Percentiles rank a stretch among this genome's conserved stretches.
phyloP scores from a whole-genome alignment of 2,888 invertebrate species.

The Dyspetes luteomarginatus region DNA sequence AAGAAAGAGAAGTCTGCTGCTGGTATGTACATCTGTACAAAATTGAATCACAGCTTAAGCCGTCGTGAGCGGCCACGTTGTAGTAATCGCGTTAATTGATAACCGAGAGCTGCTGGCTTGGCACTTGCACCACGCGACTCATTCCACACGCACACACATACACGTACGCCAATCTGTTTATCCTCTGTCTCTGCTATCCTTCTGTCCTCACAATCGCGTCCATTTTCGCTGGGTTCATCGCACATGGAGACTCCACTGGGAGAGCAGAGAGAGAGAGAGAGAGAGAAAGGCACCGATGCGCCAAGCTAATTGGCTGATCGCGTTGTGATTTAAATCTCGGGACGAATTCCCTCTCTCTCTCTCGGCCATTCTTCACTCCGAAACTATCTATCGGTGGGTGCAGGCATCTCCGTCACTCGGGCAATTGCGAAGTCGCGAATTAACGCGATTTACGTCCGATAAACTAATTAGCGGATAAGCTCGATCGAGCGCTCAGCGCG shows the following conservation, averaged over 20 bases:
- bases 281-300: conserved; percentile 59
- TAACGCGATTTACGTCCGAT: conserved; percentile 77
- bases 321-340: conserved; percentile 77
- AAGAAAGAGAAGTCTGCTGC: conserved; percentile 26
- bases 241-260: conserved; percentile 31
- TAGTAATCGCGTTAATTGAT: conserved; percentile 78
- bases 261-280: conserved; percentile 11
- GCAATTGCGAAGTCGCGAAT: conserved; percentile 70
- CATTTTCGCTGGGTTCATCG: conserved; percentile 49
- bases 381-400: conserved; percentile 40
- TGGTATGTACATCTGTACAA: conserved; percentile 67
- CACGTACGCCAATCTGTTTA: conserved; percentile 14
- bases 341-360: conserved; percentile 55
- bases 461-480: conserved; percentile 78
- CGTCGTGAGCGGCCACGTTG: conserved; percentile 69
- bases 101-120: conserved; percentile 75
- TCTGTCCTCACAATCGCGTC: conserved; percentile 19
- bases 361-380: conserved; percentile 39
- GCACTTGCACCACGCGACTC: conserved; percentile 61
- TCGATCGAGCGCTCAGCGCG: conserved; percentile 56
- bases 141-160: conserved; percentile 44
- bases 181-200: conserved; percentile 1
- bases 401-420: conserved; percentile 8
- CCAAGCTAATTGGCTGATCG: conserved; percentile 75
- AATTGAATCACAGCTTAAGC: conserved; percentile 79